phyloP scores from a whole-genome alignment of 1,140 invertebrate species.

The Stegodyphus dumicola region DNA sequence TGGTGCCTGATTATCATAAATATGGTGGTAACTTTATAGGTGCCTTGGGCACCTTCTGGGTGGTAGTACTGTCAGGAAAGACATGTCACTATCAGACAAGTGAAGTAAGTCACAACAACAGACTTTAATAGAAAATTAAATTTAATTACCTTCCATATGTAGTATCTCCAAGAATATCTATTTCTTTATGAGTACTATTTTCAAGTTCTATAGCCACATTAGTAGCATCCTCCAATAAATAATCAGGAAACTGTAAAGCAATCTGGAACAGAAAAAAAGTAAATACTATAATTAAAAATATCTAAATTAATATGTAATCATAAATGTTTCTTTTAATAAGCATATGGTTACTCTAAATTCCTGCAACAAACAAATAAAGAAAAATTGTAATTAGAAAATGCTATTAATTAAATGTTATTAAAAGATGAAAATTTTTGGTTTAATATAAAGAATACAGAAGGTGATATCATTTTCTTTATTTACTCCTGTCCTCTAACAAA shows the following conservation, averaged over 20 bases:
- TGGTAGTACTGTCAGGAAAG: too few relatives aligned
- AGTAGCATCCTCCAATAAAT: constrained; percentile 78
- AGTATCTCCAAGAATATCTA: constrained; percentile 92
- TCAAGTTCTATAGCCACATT: constrained; percentile 77
- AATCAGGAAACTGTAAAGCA: constrained; percentile 92
- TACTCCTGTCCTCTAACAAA: too few relatives aligned
- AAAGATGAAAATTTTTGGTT: neutral
- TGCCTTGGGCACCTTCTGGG: too few relatives aligned
- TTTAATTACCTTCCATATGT: constrained; percentile 85
- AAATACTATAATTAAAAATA: neutral
- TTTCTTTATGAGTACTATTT: constrained; percentile 71
- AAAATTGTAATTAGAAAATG: too few relatives aligned
- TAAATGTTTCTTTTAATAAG: neutral
- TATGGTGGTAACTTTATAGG: too few relatives aligned
- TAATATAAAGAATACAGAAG: neutral
- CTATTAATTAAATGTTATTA: neutral
- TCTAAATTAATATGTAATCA: neutral
- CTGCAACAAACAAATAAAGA: neutral
- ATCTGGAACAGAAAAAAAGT: constrained; percentile 72
- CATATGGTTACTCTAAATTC: neutral
- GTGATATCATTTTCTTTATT: too few relatives aligned
- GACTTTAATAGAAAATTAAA: neutral
- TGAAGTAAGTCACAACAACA: neutral
- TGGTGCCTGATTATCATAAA: too few relatives aligned
- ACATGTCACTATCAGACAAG: neutral